phyloP scores from a whole-genome alignment of 2,797 vertebrate genomes.

The Valencia hispanica region DNA sequence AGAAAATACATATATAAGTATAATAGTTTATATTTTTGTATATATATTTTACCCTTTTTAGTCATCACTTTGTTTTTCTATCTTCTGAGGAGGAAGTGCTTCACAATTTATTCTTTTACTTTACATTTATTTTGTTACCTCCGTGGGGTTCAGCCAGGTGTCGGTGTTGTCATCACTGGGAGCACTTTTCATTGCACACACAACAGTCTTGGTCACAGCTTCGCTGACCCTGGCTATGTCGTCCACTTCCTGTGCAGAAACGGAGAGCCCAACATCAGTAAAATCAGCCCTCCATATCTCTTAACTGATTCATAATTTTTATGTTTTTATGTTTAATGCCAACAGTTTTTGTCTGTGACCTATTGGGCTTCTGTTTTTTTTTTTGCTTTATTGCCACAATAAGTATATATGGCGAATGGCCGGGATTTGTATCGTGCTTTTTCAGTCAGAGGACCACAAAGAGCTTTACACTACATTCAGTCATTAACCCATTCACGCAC shows the following conservation, averaged over 20 bases:
- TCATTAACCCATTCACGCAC: too few species aligned
- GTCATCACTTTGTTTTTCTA: not conserved
- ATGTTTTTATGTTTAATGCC: not conserved
- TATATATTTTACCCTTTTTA: not conserved
- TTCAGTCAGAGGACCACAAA: too few species aligned
- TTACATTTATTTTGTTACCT: constrained; percentile 77
- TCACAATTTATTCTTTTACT: not conserved
- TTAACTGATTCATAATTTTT: too few species aligned
- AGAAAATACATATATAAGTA: not conserved
- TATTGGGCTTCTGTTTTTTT: too few species aligned
- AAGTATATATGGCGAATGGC: too few species aligned
- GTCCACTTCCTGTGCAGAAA: constrained; percentile 85
- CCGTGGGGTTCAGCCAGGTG: constrained; percentile 94
- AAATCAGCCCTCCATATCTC: not conserved
- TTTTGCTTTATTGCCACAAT: too few species aligned
- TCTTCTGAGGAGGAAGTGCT: not conserved
- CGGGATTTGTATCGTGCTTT: too few species aligned
- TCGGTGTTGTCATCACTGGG: constrained; percentile 74
- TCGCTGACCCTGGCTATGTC: constrained; percentile 89
- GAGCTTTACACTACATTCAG: too few species aligned
- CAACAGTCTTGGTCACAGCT: constrained; percentile 87
- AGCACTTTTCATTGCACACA: constrained; percentile 88
- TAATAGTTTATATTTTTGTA: too few species aligned
- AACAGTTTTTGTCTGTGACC: constrained; percentile 37
- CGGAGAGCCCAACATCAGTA: not conserved